A percentile compares a stretch with the other conserved stretches of the same genome.
These are phyloP conservation scores for Agapetus fuscipes DNA, from an alignment of 2,888 invertebrate genomes.

Conservation along the genomic window DNA sequence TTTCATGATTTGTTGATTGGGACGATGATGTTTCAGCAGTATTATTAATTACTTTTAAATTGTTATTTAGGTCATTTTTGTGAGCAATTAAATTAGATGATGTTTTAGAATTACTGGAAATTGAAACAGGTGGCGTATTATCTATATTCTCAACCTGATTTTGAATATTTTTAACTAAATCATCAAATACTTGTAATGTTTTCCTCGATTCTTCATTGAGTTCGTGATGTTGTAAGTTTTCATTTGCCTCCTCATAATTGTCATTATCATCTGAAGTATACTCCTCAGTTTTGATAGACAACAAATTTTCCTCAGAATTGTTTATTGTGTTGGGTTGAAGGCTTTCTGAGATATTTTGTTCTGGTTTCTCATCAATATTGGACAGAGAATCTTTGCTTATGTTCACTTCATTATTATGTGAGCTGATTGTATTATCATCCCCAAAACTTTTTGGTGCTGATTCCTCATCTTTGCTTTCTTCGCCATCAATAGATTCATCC, in stretches of 20 bases:
- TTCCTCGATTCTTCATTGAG: not conserved
- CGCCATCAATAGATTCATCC: conserved; percentile 44
- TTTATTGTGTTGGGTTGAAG: too few relatives aligned
- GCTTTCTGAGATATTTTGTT: conserved; percentile 2
- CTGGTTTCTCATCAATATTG: too few relatives aligned
- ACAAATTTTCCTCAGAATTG: not conserved
- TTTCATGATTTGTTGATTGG: too few relatives aligned
- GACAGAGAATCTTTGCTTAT: too few relatives aligned
- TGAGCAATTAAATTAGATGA: too few relatives aligned
- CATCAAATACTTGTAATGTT: conserved; percentile 31
- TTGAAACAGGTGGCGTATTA: too few relatives aligned
- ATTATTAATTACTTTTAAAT: too few relatives aligned
- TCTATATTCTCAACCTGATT: conserved; percentile 15
- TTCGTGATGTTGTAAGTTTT: conserved; percentile 31
- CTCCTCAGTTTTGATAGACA: conserved; percentile 2
- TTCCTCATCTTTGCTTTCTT: conserved; percentile 31
- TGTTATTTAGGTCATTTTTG: too few relatives aligned
- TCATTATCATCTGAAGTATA: conserved; percentile 25
- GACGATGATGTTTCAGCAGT: too few relatives aligned
- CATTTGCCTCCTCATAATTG: conserved; percentile 42
- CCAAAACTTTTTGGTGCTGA: conserved; percentile 25
- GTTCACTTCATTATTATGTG: conserved; percentile 1
- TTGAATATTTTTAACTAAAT: conserved; percentile 30
- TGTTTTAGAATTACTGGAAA: too few relatives aligned
- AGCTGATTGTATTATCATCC: conserved; percentile 1